Evolutionary conservation across 2,797 vertebrate species (phyloP).

Genomic region (Anas acuta): DNA sequence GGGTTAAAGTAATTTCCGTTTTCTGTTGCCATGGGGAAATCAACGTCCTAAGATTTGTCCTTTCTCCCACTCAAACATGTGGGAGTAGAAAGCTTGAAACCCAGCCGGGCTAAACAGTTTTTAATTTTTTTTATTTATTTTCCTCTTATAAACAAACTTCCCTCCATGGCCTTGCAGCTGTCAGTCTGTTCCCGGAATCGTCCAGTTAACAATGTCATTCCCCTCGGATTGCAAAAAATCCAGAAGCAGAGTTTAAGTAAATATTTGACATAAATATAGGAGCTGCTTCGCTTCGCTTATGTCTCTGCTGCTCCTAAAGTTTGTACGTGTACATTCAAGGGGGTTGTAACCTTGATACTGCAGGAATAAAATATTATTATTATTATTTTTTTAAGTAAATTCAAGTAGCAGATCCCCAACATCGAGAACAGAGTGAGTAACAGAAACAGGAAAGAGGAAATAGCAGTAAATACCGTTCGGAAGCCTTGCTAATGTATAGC

Average conservation of each 20-base stretch:
- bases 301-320: neutral
- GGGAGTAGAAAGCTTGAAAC: constrained; percentile 70
- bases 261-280: constrained; percentile 75
- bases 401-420: neutral
- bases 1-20: constrained; percentile 75
- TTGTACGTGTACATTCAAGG: neutral
- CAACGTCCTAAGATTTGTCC: constrained; percentile 67
- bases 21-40: constrained; percentile 64
- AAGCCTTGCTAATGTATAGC: constrained; percentile 26
- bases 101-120: constrained; percentile 50
- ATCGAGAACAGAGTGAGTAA: neutral
- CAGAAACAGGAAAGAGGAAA: constrained; percentile 42
- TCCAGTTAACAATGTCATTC: constrained; percentile 70
- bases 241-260: constrained; percentile 77
- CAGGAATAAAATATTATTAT: neutral
- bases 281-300: constrained; percentile 25
- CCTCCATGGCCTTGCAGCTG: constrained; percentile 71
- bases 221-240: constrained; percentile 69
- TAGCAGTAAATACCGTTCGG: neutral
- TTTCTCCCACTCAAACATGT: constrained; percentile 69
- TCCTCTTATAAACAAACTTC: constrained; percentile 71
- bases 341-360: neutral
- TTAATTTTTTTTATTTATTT: neutral
- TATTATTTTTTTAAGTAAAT: neutral
- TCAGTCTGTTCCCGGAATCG: constrained; percentile 69